Base-by-base conservation (phyloP, 2,888 invertebrate genomes). In the Agrypnus murinus region DNA sequence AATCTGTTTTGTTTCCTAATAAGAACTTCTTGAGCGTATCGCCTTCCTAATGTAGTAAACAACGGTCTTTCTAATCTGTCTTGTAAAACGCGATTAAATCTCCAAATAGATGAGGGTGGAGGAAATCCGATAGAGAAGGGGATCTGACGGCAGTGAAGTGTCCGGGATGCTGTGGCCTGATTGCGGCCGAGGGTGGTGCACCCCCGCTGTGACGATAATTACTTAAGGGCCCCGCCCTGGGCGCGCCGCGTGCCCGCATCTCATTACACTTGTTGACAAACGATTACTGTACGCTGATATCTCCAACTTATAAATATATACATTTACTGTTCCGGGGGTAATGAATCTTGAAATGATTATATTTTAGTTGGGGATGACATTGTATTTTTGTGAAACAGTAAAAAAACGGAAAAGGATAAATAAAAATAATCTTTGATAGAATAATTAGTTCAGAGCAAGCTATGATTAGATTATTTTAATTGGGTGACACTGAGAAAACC, bases 181-280 rank as follows among this genome's bases (percentile, higher is more conserved):
- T 79, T 78, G 78, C 78, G 77, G 80, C 72, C 75, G 77, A 78
- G 80, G 82, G 81, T 78, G 80, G 79, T 74, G 73, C 74, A 77
- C 78, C 81, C 83, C 83, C 79, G 81, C 80, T 74, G 84, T 76
- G 81, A 70, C 78, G 81, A 81, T 84, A 85, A 84, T 84, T 84
- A 83, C 82, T 81, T 79, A 75, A 80, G 78, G 76, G 82, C 82
- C 82, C 82, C 84, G 84, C 84, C 83, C 80, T 83, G 81, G 83
- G 83, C 76, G 83, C 83, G 82, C 84, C 84, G 83, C 85, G 84
- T 82, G 84, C 83, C 82, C 83, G 84, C 84, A 84, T 84, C 84
- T 85, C 79, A 85, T 86, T 86, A 86, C 86, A 83, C 83, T 82
- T 84, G 85, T 84, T 84, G 85, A 85, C 84, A 85, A 84, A 80